Evolutionary conservation across 1,140 invertebrate species (phyloP).

Genomic region (Vanessa tameamea): DNA sequence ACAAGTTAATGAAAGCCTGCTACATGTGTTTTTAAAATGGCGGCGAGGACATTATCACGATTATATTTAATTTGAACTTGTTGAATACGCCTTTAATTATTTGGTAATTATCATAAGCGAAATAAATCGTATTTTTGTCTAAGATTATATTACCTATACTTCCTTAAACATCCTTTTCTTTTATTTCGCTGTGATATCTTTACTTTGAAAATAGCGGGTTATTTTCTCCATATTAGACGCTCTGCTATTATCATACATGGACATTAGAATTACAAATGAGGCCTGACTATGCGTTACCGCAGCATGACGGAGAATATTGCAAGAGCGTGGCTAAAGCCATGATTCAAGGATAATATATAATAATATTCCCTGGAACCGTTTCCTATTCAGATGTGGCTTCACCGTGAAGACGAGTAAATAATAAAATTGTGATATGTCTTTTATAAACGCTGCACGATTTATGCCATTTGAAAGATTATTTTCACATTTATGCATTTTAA

Average conservation of each 20-base stretch:
- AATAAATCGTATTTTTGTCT: too few species aligned
- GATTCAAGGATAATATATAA: slow-evolving; percentile 67
- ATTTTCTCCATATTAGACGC: slow-evolving; percentile 35
- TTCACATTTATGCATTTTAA: slow-evolving; percentile 29
- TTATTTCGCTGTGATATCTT: not conserved
- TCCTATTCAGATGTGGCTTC: slow-evolving; percentile 40
- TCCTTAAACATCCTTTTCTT: too few species aligned
- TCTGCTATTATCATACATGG: slow-evolving; percentile 43
- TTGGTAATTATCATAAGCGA: too few species aligned
- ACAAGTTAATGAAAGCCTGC: too few species aligned
- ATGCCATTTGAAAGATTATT: slow-evolving; percentile 30
- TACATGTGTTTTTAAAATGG: too few species aligned
- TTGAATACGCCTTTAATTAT: too few species aligned
- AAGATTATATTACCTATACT: too few species aligned
- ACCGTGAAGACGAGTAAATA: slow-evolving; percentile 40
- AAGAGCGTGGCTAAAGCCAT: slow-evolving; percentile 60
- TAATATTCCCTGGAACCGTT: slow-evolving; percentile 55
- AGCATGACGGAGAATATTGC: slow-evolving; percentile 54
- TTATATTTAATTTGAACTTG: too few species aligned
- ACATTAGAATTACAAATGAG: slow-evolving; percentile 68
- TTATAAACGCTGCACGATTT: slow-evolving; percentile 29
- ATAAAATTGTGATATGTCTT: slow-evolving; percentile 45
- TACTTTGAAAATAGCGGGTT: slow-evolving; percentile 26
- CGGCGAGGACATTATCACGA: too few species aligned
- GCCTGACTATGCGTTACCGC: slow-evolving; percentile 48